These are phyloP conservation scores for Lycaena phlaeas DNA, from an alignment of 2,888 invertebrate species.

Conservation along the genomic window DNA sequence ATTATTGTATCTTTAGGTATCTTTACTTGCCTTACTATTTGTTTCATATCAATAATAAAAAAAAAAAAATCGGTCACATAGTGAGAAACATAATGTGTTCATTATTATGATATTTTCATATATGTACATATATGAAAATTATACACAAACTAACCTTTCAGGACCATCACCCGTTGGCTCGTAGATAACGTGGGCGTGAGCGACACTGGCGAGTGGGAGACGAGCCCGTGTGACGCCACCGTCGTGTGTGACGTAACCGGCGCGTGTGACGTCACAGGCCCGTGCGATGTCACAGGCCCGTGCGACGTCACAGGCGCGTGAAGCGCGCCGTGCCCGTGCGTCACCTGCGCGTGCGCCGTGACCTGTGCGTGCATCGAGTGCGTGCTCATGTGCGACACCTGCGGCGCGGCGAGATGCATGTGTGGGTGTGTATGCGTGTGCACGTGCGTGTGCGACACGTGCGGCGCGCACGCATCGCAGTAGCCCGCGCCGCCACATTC, in stretches of 20 bases:
- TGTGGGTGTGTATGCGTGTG: conserved; percentile 11
- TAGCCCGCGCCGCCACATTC: conserved; percentile 26
- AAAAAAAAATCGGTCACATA: too few relatives aligned
- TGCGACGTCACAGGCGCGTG: not conserved
- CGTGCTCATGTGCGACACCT: not conserved
- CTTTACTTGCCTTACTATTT: too few relatives aligned
- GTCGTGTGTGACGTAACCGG: not conserved
- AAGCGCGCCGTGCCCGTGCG: not conserved
- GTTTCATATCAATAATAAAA: too few relatives aligned
- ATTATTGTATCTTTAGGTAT: too few relatives aligned
- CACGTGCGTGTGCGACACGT: conserved; percentile 7
- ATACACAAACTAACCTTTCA: not conserved
- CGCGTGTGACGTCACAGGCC: not conserved
- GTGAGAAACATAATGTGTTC: too few relatives aligned
- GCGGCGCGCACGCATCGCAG: conserved; percentile 34
- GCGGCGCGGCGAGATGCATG: conserved; percentile 14
- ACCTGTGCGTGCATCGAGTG: not conserved
- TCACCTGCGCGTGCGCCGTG: not conserved
- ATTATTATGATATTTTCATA: too few relatives aligned
- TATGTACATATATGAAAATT: too few relatives aligned
- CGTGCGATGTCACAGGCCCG: not conserved
- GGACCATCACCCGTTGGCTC: not conserved
- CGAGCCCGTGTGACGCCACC: not conserved
- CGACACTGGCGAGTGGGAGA: not conserved
- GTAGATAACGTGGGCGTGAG: not conserved